These are phyloP conservation scores for Capra hircus DNA, from an alignment of 2,113 vertebrate species.

Conservation along the genomic window DNA sequence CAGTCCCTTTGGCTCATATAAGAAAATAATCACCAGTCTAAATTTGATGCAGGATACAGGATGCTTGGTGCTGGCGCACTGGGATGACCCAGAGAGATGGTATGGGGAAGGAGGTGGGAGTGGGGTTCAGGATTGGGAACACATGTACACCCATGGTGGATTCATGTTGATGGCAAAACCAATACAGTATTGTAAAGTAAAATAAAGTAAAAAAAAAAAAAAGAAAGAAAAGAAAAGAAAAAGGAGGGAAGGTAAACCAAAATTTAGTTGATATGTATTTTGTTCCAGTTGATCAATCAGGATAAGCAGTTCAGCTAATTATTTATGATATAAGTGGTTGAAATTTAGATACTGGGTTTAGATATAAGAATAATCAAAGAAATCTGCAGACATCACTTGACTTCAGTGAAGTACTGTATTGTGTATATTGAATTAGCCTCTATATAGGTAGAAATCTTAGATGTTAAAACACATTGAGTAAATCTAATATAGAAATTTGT, in stretches of 20 bases:
- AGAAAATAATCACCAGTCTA: too few relatives aligned
- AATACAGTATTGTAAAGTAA: too few relatives aligned
- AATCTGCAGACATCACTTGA: not conserved
- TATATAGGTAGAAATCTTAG: not conserved
- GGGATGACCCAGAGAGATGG: too few relatives aligned
- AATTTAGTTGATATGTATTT: not conserved
- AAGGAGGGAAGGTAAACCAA: not conserved
- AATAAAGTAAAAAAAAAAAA: too few relatives aligned
- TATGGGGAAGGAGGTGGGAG: too few relatives aligned
- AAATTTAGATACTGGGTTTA: not conserved
- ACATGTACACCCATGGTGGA: too few relatives aligned
- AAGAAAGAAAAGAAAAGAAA: too few relatives aligned
- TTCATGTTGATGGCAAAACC: too few relatives aligned
- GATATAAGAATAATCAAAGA: not conserved
- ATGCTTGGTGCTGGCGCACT: too few relatives aligned
- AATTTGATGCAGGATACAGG: too few relatives aligned
- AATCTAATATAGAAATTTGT: not conserved
- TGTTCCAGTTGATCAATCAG: not conserved
- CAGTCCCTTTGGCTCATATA: too few relatives aligned
- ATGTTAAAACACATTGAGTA: not conserved
- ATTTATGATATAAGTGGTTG: not conserved
- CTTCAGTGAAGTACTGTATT: not conserved
- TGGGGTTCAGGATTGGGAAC: too few relatives aligned
- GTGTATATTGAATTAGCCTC: not conserved
- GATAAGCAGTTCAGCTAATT: not conserved